Evolutionary conservation across 2,797 vertebrate species (phyloP), one percentile per base, ranked within the genome.

Genomic region (Scolopax bukidnonensis): DNA sequence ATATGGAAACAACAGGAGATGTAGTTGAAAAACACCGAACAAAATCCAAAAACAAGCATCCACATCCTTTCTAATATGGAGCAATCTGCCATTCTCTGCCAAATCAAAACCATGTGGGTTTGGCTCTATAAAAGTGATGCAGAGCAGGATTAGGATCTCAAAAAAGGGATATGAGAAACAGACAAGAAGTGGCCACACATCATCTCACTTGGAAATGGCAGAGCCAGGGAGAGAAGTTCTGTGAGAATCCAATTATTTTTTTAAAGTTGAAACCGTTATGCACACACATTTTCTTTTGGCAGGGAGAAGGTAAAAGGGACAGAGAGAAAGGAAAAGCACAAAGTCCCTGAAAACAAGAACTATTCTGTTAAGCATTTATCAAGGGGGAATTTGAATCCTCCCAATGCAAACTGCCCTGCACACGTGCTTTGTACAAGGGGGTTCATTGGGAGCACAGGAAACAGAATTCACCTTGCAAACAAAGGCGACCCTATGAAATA

Each of bases 31-130:
- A 93, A 30, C 45, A 38, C 53, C 60, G 61, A 77, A 59, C 5
- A 84, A 90, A 81, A 75, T 63, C 24, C 41, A 61, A 69, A 94
- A 71, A 5, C 56, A 84, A 86, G 59, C 32, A 64, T 75, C 54
- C 48, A 24, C 38, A 53, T 82, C 82, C 25, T 87, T 91, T 92
- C 28, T 80, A 33, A 8, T 74, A 20, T 11, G 40, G 43, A 80
- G 76, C 70, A 84, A 59, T 73, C 54, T 92, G n/a, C 82, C 79
- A 57, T 91, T 75, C 79, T 91, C 68, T 80, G 76, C 57, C 79
- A 93, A 94, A 95, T 91, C 45, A 71, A 94, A 91, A 81, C 84
- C 94, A 57, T 38, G 73, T 91, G 87, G 13, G 4, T 70, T 89
- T 74, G 71, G 60, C 45, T 89, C 87, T 83, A 67, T 93, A 89